Evolutionary conservation across 2,888 invertebrate species (phyloP).

Genomic region (Netelia melanura): DNA sequence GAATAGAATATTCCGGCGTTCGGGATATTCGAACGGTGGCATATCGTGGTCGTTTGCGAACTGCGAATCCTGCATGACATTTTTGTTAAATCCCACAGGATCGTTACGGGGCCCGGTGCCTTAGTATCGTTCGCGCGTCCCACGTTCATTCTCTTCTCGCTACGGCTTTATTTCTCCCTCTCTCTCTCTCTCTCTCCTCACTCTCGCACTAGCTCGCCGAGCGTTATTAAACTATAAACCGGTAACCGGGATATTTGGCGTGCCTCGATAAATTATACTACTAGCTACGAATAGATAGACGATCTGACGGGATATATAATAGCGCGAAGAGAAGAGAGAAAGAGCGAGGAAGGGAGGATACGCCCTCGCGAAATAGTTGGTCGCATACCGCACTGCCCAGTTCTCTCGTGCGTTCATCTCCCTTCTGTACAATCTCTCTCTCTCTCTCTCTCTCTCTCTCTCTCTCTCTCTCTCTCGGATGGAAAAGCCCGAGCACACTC

Average conservation of each 20-base stretch:
- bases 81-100: conserved; percentile 38
- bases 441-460: conserved; percentile 15
- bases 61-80: conserved; percentile 10
- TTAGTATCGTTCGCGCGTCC: conserved; percentile 50
- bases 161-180: conserved; percentile 67
- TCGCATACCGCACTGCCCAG: conserved; percentile 73
- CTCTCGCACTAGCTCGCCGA: conserved; percentile 57
- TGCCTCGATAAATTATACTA: conserved; percentile 80
- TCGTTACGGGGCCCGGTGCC: conserved; percentile 48
- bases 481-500: conserved; percentile 19
- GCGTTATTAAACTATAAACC: conserved; percentile 80
- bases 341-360: conserved; percentile 67
- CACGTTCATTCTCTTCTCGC: conserved; percentile 25
- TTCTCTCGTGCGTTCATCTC: conserved; percentile 51
- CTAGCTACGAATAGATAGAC: conserved; percentile 70
- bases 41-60: background rate
- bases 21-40: background rate
- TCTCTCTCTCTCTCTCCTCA: conserved; percentile 38
- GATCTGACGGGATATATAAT: conserved; percentile 55
- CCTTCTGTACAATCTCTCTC: conserved; percentile 42
- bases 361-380: conserved; percentile 76
- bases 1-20: conserved; percentile 3
- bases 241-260: conserved; percentile 74
- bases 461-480: background rate
- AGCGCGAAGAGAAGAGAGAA: conserved; percentile 33